A percentile compares a stretch with the other conserved stretches of the same genome.
These are phyloP conservation scores for Thamnaconus septentrionalis DNA, from an alignment of 2,113 vertebrate species.

Conservation along the genomic window DNA sequence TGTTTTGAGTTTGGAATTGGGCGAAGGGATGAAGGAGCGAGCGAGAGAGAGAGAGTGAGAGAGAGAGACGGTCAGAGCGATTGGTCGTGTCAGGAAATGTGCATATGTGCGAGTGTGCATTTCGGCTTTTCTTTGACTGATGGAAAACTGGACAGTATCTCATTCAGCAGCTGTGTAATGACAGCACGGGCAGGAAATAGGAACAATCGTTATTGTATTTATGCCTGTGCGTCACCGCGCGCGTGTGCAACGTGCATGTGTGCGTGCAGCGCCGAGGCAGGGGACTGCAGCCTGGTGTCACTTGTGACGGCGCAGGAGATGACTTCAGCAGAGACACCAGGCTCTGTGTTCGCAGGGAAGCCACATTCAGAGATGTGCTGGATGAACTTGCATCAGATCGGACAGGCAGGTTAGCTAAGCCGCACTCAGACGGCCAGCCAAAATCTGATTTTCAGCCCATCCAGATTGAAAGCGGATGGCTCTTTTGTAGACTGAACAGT, in stretches of 20 bases:
- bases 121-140: slow-evolving; percentile 28
- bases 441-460: no score
- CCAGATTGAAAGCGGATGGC: no score
- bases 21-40: no score
- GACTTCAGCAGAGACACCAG: slow-evolving; percentile 54
- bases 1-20: slow-evolving; percentile 12
- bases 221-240: slow-evolving; percentile 27
- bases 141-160: slow-evolving; percentile 57
- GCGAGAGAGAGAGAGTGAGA: not conserved
- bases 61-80: no score
- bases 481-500: no score
- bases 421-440: no score
- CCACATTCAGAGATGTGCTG: slow-evolving; percentile 18
- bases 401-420: slow-evolving; percentile 8
- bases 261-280: slow-evolving; percentile 10
- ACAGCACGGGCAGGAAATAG: slow-evolving; percentile 65
- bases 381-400: slow-evolving; percentile 1
- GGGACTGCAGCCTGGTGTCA: slow-evolving; percentile 46
- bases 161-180: slow-evolving; percentile 60
- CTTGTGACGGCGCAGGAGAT: slow-evolving; percentile 57
- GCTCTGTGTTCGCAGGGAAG: slow-evolving; percentile 49
- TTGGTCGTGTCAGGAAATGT: slow-evolving; percentile 19
- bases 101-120: not conserved
- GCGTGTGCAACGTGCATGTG: slow-evolving; percentile 1
- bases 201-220: slow-evolving; percentile 65